phyloP scores from a whole-genome alignment of 2,113 vertebrate species.

The Cavia porcellus region DNA sequence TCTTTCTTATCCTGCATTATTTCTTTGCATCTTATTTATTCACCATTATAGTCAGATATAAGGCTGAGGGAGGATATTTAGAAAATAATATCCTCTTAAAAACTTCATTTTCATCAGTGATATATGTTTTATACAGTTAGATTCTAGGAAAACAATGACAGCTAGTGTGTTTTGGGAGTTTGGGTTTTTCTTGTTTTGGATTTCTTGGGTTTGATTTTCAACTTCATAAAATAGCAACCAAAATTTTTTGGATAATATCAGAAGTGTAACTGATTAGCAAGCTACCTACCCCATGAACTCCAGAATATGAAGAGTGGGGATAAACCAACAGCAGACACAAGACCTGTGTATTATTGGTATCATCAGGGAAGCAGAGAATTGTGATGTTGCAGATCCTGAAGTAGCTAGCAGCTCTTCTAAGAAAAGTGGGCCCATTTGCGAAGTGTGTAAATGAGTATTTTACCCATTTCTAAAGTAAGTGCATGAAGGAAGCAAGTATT shows the following conservation, averaged over 20 bases:
- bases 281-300: neutral
- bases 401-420: neutral
- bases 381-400: accelerated
- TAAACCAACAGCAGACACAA: neutral
- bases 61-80: constrained; percentile 8
- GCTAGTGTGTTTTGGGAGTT: neutral
- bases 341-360: neutral
- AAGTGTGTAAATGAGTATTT: neutral
- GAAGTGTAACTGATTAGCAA: no score
- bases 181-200: neutral
- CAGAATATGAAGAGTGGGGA: neutral
- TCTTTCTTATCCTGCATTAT: neutral
- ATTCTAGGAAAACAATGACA: neutral
- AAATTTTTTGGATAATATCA: neutral
- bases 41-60: neutral
- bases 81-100: neutral
- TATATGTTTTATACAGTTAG: neutral
- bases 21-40: neutral
- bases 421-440: neutral
- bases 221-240: neutral
- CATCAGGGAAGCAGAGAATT: neutral
- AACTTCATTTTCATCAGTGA: constrained; percentile 16
- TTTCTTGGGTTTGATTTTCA: neutral
- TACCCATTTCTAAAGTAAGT: no score
- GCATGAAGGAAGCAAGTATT: neutral